phyloP scores from a whole-genome alignment of 2,888 invertebrate genomes.

The Pristionchus arcanus region DNA sequence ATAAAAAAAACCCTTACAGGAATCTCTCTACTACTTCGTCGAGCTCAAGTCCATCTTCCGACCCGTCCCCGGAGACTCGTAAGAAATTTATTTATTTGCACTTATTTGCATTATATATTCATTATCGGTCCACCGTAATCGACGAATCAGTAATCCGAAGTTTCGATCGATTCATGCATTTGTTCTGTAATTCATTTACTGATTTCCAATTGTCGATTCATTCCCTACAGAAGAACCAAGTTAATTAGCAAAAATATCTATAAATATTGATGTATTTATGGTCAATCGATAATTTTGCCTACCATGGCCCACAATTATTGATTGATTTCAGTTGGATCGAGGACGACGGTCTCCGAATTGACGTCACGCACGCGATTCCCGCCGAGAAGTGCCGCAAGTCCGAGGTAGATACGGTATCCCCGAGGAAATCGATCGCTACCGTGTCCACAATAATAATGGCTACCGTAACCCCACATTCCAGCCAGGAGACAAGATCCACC shows the following conservation, averaged over 20 bases:
- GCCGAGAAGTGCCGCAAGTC: constrained; percentile 72
- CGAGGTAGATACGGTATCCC: constrained; percentile 57
- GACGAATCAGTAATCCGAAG: too few relatives aligned
- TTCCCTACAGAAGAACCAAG: too few relatives aligned
- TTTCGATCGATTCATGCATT: too few relatives aligned
- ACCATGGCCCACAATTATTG: neutral
- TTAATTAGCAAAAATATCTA: too few relatives aligned
- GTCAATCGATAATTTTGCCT: too few relatives aligned
- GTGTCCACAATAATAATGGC: neutral
- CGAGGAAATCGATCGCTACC: neutral
- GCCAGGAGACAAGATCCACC: constrained; percentile 75
- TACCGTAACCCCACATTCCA: neutral
- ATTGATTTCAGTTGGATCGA: constrained; percentile 47
- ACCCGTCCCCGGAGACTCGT: constrained; percentile 76
- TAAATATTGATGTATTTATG: too few relatives aligned
- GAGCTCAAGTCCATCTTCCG: constrained; percentile 78
- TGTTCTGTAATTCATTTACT: too few relatives aligned
- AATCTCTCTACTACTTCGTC: constrained; percentile 78
- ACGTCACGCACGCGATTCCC: constrained; percentile 73
- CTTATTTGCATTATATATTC: too few relatives aligned
- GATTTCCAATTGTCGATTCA: neutral
- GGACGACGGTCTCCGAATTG: constrained; percentile 54
- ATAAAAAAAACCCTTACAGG: constrained; percentile 58
- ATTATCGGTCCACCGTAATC: too few relatives aligned
- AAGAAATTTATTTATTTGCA: constrained; percentile 49